A percentile compares a stretch with the other conserved stretches of the same genome.
Conservation (phyloP, 2,888 invertebrate genomes). For the Embidobia sp. region DNA sequence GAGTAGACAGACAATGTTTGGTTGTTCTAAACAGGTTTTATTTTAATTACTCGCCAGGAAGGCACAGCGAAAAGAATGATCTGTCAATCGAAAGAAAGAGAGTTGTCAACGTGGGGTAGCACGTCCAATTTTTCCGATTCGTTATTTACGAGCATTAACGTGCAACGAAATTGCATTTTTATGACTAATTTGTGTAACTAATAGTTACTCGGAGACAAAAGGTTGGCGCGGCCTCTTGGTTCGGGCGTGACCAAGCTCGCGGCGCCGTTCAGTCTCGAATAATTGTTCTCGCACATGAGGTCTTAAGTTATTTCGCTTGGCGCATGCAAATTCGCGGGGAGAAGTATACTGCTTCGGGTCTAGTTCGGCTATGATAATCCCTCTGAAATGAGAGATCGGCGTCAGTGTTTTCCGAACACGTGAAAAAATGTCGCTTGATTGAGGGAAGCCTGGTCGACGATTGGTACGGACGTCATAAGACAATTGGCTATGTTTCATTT, state of each 20-base stretch:
- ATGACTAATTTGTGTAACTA: conserved; percentile 75
- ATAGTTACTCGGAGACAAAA: conserved; percentile 74
- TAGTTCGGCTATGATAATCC: no score
- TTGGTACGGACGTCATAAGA: no score
- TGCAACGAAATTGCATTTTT: conserved; percentile 69
- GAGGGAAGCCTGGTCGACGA: no score
- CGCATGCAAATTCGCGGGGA: conserved; percentile 26
- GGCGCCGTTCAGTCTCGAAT: conserved; percentile 65
- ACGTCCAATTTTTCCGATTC: conserved; percentile 15
- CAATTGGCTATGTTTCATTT: no score
- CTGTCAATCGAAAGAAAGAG: not conserved
- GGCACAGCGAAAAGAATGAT: no score
- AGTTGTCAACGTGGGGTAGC: not conserved
- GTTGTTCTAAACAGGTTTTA: no score
- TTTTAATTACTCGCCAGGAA: no score
- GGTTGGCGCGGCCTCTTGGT: conserved; percentile 53
- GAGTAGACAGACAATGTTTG: no score
- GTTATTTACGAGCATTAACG: conserved; percentile 54
- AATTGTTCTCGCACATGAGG: conserved; percentile 53
- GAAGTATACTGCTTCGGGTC: no score
- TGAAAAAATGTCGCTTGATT: no score
- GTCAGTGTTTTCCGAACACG: no score
- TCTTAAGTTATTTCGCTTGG: conserved; percentile 41
- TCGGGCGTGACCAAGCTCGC: conserved; percentile 58
- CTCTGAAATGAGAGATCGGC: no score